Evolutionary conservation across 2,888 invertebrate genomes (phyloP), one percentile per base, ranked within the genome.

Genomic region (Tolmerus cingulatus): DNA sequence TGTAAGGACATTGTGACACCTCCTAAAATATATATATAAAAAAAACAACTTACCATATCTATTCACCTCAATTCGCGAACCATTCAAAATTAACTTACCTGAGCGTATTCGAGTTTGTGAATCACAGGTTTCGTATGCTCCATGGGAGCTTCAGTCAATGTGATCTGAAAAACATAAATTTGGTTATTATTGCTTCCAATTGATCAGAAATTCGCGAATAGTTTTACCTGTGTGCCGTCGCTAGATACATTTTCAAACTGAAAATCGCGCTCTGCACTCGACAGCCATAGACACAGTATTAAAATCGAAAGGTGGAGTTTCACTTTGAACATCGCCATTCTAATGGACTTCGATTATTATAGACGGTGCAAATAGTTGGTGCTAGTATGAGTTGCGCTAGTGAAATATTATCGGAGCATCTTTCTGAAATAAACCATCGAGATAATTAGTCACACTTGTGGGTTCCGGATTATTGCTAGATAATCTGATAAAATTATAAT

Each of bases 221-320:
- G 86, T 88, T 90, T 91, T 89, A 92, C 92, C 91, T 92, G 92
- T 87, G 91, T 91, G 88, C 89, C 89, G 87, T 92, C 92, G 87
- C 86, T 87, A 57, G 87, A 87, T 74, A 82, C 85, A 74, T 77
- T 78, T 46, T 92, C 92, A 89, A 91, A 91, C 90, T 92, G 92
- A 90, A 92, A 92, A 89, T 92, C 92, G 89, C 90, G 90, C 89
- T 92, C 91, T 87, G 90, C 91, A 86, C 37, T 57, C 30, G 78
- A 40, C n/a, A 79, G 34, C 79, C 55, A 79, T 43, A 86, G 57
- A 66, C 27, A 86, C 34, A 86, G 34, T 78, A 78, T 78, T 51
- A 86, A 66, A 66, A 86, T 57, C 78, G 78, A 57, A 16, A 86
- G 40, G 27, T 66, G 66, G 66, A 37, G 57, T 79, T 78, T 86